Evolutionary conservation across 1,140 invertebrate genomes (phyloP).

Genomic region (Drosophila eugracilis): DNA sequence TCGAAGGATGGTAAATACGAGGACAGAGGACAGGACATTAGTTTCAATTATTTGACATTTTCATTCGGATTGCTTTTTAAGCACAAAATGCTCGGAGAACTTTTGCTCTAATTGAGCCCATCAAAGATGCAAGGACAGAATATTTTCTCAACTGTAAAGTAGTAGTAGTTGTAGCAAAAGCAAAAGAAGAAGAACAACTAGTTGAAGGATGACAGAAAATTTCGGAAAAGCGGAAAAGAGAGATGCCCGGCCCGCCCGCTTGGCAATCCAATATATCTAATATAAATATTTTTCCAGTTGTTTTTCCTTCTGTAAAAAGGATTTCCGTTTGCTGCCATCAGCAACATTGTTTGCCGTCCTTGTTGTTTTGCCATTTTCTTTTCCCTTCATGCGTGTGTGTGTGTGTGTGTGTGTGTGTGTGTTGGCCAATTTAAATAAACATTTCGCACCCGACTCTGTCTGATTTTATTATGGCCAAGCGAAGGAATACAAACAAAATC

Average conservation of each 20-base stretch:
- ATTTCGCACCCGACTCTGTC: conserved; percentile 74
- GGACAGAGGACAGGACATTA: conserved; percentile 33
- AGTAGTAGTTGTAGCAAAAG: too few relatives aligned
- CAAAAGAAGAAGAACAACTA: too few relatives aligned
- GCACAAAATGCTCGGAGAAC: conserved; percentile 27
- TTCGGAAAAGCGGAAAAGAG: background rate
- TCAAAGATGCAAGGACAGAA: conserved; percentile 37
- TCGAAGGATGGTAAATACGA: too few relatives aligned
- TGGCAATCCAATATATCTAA: conserved; percentile 77
- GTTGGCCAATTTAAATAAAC: conserved; percentile 80
- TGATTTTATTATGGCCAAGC: conserved; percentile 78
- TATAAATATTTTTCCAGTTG: conserved; percentile 82
- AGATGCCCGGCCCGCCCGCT: background rate
- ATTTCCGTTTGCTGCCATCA: conserved; percentile 71
- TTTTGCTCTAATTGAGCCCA: conserved; percentile 49
- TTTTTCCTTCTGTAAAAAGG: conserved; percentile 68
- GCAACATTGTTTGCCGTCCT: conserved; percentile 54
- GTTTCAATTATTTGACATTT: conserved; percentile 64
- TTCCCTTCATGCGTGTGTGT: conserved; percentile 14
- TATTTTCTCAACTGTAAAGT: conserved; percentile 45
- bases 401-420: conserved; percentile 43
- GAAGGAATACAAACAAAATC: conserved; percentile 67
- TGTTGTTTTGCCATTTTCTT: conserved; percentile 74
- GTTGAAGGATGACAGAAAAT: too few relatives aligned
- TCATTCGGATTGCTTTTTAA: conserved; percentile 63